phyloP scores from a whole-genome alignment of 2,797 vertebrate genomes.

The Rhadinocentrus ornatus region DNA sequence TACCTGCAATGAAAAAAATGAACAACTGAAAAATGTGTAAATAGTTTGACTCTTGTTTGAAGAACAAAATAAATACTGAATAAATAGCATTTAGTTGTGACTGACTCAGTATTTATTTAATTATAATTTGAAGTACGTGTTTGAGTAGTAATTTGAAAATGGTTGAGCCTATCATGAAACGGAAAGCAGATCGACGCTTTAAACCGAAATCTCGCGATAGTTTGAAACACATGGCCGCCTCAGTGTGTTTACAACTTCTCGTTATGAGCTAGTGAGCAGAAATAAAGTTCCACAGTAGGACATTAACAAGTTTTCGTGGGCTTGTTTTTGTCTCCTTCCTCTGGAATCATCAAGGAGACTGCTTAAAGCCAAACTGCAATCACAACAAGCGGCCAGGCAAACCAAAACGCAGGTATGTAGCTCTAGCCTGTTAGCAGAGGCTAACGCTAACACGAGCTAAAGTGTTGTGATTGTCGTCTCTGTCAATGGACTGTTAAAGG shows the following conservation, averaged over 20 bases:
- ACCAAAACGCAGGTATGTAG: conserved; percentile 59
- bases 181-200: neutral
- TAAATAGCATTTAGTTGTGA: conserved; percentile 76
- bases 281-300: conserved; percentile 10
- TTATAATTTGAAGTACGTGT: neutral
- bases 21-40: conserved; percentile 79
- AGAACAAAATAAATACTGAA: conserved; percentile 83
- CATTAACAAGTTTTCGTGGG: rapidly evolving
- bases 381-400: conserved; percentile 34
- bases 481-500: neutral
- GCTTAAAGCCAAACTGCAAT: neutral
- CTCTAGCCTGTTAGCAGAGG: conserved; percentile 39
- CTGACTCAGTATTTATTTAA: neutral
- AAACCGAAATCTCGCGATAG: conserved; percentile 74
- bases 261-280: conserved; percentile 42
- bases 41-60: conserved; percentile 85
- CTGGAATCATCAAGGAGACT: neutral
- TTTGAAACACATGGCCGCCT: conserved; percentile 70
- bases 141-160: too few species aligned
- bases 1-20: conserved; percentile 70
- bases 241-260: conserved; percentile 68
- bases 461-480: neutral
- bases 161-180: neutral
- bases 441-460: conserved; percentile 62
- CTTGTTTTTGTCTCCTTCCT: neutral